Evolutionary conservation across 37 sponge, comb jelly and placozoan genomes (phyloP).

Genomic region (Axinella damicornis): DNA sequence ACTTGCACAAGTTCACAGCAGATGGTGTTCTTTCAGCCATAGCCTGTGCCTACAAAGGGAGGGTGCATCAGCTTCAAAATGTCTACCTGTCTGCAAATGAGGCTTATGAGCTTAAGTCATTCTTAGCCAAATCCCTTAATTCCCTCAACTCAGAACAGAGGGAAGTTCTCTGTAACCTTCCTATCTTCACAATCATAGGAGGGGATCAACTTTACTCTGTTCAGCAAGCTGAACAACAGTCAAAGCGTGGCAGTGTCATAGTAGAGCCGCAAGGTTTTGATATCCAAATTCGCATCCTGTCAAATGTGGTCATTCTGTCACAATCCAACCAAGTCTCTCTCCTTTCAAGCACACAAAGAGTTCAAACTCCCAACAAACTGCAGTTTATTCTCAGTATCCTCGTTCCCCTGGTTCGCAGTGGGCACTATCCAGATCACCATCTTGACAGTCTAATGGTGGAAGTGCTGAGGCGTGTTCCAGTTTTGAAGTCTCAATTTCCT

Average conservation of each 20-base stretch:
- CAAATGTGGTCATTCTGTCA: slow-evolving; percentile 16
- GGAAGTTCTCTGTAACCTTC: slow-evolving; percentile 14
- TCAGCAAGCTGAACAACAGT: not conserved
- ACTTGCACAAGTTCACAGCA: slow-evolving; percentile 16
- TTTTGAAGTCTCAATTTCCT: not conserved
- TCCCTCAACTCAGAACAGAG: not conserved
- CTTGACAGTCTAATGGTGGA: slow-evolving; percentile 29
- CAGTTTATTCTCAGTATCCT: slow-evolving; percentile 5
- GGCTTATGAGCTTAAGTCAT: slow-evolving; percentile 8
- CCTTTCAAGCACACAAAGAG: too few species aligned
- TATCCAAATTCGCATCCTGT: not conserved
- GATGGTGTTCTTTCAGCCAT: slow-evolving; percentile 33
- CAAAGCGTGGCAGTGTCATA: not conserved
- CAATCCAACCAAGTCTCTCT: not conserved
- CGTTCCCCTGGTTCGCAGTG: slow-evolving; percentile 16
- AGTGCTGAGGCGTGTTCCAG: not conserved
- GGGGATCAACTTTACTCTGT: not conserved
- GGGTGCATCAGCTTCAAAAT: not conserved
- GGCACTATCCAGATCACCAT: not conserved
- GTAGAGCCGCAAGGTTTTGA: slow-evolving; percentile 16
- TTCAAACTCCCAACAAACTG: too few species aligned
- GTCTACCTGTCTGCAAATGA: slow-evolving; percentile 12
- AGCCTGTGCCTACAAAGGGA: not conserved
- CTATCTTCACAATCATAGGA: slow-evolving; percentile 5
- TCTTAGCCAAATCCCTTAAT: not conserved